Conservation (phyloP, 2,797 vertebrate species). For the Cirrhinus mrigala region DNA sequence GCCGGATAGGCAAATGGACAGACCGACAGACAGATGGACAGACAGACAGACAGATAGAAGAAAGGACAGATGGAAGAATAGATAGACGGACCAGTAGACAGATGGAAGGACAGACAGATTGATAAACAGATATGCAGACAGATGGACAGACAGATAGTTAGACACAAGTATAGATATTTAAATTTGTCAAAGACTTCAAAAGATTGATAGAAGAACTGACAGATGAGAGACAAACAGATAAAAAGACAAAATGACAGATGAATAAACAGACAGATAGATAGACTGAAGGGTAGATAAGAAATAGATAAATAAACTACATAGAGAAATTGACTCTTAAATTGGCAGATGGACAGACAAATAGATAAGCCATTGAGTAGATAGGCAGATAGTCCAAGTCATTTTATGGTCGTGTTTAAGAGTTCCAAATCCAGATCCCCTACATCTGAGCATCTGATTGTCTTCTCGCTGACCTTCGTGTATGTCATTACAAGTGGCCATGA, state of each 20-base stretch:
- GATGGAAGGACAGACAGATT: too few species aligned
- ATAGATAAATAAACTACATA: not conserved
- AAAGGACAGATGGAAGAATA: too few species aligned
- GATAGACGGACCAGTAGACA: too few species aligned
- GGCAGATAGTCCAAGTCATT: not conserved
- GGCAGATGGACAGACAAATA: not conserved
- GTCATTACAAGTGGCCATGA: not conserved
- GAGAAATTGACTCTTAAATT: not conserved
- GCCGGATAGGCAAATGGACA: too few species aligned
- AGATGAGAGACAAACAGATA: not conserved
- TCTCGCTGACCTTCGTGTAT: constrained; percentile 25
- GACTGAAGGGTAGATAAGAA: not conserved
- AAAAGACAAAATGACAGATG: not conserved
- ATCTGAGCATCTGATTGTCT: constrained; percentile 5
- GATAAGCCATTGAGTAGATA: not conserved
- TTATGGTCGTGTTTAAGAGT: not conserved
- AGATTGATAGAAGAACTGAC: too few species aligned
- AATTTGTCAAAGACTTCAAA: too few species aligned
- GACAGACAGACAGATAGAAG: not conserved
- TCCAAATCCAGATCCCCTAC: not conserved
- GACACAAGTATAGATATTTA: too few species aligned
- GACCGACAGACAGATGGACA: too few species aligned
- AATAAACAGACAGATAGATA: not conserved
- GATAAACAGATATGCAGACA: too few species aligned
- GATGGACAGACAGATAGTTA: too few species aligned